A percentile compares a stretch with the other conserved stretches of the same genome.
Evolutionary conservation across 2,113 vertebrate species (phyloP).

Genomic region (Oreochromis spilurus): DNA sequence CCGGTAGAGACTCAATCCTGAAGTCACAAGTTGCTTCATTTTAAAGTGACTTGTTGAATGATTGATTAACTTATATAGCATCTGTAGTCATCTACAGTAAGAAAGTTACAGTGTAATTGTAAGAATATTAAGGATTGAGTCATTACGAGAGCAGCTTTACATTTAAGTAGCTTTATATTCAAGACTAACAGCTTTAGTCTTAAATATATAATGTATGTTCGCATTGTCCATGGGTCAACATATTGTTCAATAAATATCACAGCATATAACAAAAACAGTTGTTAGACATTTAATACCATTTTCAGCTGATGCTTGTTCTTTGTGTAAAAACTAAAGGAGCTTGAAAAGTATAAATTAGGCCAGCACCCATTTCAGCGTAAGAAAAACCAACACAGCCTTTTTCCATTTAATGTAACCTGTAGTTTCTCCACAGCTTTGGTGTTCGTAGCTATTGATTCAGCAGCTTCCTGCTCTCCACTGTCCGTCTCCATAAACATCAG

Average conservation of each 20-base stretch:
- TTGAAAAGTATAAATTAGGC: not conserved
- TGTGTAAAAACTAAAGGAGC: not conserved
- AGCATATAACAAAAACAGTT: not conserved
- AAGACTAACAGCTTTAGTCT: not conserved
- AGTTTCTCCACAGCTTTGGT: not conserved
- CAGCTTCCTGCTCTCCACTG: not conserved
- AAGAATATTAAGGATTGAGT: not conserved
- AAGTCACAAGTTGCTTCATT: not conserved
- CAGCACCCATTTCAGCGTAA: not conserved
- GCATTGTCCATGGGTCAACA: not conserved
- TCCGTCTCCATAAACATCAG: not conserved
- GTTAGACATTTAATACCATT: not conserved
- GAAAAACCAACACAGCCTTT: not conserved
- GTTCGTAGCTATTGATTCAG: not conserved
- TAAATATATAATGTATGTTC: not conserved
- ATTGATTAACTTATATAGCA: not conserved
- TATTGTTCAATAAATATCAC: constrained; percentile 53
- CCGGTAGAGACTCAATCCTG: not conserved
- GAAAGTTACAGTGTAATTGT: not conserved
- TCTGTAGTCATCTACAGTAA: not conserved
- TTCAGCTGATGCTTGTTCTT: not conserved
- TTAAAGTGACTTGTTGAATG: not conserved
- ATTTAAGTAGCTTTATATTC: not conserved
- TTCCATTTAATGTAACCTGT: not conserved
- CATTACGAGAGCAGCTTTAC: not conserved